Conservation (phyloP, 1,140 invertebrate species). For the Formica exsecta region DNA sequence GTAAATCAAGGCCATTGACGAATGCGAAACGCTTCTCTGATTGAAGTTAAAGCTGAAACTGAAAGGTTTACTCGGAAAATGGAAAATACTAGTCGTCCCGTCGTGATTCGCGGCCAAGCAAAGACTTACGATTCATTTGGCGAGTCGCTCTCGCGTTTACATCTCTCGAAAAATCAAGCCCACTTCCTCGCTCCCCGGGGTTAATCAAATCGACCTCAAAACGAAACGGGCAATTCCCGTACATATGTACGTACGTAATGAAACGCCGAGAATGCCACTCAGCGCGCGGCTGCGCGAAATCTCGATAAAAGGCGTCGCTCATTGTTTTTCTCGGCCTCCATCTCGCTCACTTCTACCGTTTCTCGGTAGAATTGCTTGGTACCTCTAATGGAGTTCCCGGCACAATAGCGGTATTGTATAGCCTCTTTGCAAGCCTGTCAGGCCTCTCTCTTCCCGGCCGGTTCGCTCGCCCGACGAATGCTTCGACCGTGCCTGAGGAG, state of each 20-base stretch:
- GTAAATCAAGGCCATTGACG: conserved; percentile 12
- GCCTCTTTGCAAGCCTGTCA: conserved; percentile 54
- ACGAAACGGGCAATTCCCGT: conserved; percentile 29
- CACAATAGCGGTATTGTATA: conserved; percentile 71
- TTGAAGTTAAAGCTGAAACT: not conserved
- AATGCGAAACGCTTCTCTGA: conserved; percentile 10
- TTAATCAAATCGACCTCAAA: conserved; percentile 35
- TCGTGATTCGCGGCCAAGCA: not conserved
- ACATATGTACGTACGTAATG: conserved; percentile 20
- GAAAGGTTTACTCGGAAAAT: not conserved
- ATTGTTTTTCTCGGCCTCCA: conserved; percentile 1
- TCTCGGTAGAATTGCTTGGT: conserved; percentile 33
- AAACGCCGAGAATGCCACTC: conserved; percentile 23
- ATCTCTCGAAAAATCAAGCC: conserved; percentile 9
- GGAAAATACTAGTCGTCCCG: conserved; percentile 20
- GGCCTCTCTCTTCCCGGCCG: conserved; percentile 19
- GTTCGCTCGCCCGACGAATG: conserved; percentile 39
- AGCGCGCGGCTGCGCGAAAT: conserved; percentile 34
- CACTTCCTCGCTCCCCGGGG: not conserved
- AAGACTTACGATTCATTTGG: not conserved
- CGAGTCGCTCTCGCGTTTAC: not conserved
- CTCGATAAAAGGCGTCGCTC: conserved; percentile 35
- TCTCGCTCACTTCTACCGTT: not conserved
- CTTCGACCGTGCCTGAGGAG: conserved; percentile 42
- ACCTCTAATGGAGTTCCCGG: conserved; percentile 69